Evolutionary conservation across 1,140 invertebrate species (phyloP).

Genomic region (Gonatopus flavifemur): DNA sequence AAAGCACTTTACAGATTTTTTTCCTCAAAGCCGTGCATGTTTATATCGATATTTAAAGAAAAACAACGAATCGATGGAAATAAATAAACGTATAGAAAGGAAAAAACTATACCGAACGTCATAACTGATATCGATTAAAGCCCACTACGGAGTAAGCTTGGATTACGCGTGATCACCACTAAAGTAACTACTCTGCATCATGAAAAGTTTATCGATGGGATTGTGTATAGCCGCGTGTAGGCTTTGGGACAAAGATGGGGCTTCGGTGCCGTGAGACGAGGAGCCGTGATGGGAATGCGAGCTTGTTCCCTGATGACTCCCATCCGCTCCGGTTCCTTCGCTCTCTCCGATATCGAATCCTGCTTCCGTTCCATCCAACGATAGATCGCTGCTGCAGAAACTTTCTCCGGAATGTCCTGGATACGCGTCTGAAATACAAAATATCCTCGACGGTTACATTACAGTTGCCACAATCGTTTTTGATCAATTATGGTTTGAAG

Average conservation of each 20-base stretch:
- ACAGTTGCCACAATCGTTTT: too few relatives aligned
- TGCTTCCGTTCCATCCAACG: conserved; percentile 81
- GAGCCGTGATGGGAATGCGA: conserved; percentile 55
- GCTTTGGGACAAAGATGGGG: conserved; percentile 61
- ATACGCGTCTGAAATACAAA: conserved; percentile 67
- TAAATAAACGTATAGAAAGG: not conserved
- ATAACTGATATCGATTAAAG: too few relatives aligned
- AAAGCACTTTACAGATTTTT: too few relatives aligned
- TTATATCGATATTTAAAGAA: too few relatives aligned
- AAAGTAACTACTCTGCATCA: conserved; percentile 96
- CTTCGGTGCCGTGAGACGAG: conserved; percentile 57
- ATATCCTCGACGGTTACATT: too few relatives aligned
- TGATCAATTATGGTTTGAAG: too few relatives aligned
- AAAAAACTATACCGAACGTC: too few relatives aligned
- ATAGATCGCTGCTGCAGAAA: conserved; percentile 87
- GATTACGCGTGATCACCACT: conserved; percentile 64
- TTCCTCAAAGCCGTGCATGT: too few relatives aligned
- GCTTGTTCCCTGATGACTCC: conserved; percentile 57
- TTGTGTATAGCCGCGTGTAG: conserved; percentile 73
- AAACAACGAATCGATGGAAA: too few relatives aligned
- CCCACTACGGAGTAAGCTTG: too few relatives aligned
- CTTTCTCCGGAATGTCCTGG: conserved; percentile 84
- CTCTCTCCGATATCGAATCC: conserved; percentile 70
- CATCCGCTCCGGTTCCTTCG: conserved; percentile 42
- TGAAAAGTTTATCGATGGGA: conserved; percentile 95